Conservation (phyloP, 2,113 vertebrate species). For the Neoarius graeffei region DNA sequence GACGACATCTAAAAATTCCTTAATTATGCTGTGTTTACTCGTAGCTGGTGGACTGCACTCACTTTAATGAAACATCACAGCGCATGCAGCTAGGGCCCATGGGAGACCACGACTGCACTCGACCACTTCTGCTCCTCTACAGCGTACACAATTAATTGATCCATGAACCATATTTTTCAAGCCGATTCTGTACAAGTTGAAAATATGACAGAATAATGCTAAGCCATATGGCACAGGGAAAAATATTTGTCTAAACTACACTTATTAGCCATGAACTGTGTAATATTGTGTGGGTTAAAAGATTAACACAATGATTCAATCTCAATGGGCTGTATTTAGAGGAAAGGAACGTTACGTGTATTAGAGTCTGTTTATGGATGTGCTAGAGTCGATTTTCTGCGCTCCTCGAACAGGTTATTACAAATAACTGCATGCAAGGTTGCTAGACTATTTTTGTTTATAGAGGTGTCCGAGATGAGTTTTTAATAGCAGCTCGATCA, state of each 20-base stretch:
- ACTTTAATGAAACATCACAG: slow-evolving; percentile 97
- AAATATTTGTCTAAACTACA: slow-evolving; percentile 1
- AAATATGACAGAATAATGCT: slow-evolving; percentile 16
- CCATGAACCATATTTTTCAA: slow-evolving; percentile 73
- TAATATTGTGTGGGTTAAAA: neutral
- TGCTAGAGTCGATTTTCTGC: neutral
- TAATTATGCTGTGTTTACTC: slow-evolving; percentile 99
- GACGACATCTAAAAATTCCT: slow-evolving; percentile 94
- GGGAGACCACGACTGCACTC: slow-evolving; percentile 92
- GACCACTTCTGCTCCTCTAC: slow-evolving; percentile 83
- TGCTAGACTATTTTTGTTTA: neutral
- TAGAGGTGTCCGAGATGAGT: neutral
- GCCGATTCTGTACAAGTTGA: slow-evolving; percentile 75
- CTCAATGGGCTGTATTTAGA: neutral
- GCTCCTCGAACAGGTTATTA: neutral
- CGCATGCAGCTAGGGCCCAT: slow-evolving; percentile 88
- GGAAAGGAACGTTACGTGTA: neutral
- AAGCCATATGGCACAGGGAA: neutral
- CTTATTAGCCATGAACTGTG: neutral
- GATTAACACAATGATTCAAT: neutral
- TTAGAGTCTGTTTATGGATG: neutral
- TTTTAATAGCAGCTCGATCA: neutral
- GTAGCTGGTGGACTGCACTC: slow-evolving; percentile 91
- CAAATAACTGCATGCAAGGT: neutral
- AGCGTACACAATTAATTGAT: slow-evolving; percentile 99